Conservation (phyloP, 2,797 vertebrate species). For the Pagetopsis macropterus region DNA sequence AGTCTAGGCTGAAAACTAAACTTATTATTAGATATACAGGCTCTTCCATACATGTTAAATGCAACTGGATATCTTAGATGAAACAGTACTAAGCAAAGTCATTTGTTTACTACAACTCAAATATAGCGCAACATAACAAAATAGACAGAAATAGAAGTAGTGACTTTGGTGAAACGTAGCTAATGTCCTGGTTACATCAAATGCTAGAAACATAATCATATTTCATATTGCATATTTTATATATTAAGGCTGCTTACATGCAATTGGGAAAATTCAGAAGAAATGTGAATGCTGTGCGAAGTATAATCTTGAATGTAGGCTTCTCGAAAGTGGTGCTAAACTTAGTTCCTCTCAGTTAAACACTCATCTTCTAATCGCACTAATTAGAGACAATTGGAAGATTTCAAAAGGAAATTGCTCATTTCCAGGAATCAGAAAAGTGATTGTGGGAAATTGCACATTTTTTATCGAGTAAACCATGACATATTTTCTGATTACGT, state of each 20-base stretch:
- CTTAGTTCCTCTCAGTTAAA: conserved; percentile 16
- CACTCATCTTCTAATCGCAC: conserved; percentile 15
- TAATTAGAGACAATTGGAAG: conserved; percentile 52
- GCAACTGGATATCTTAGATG: too few species aligned
- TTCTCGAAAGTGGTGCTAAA: not conserved
- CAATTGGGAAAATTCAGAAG: conserved; percentile 15
- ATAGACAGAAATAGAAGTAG: too few species aligned
- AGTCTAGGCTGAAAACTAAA: too few species aligned
- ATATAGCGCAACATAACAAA: too few species aligned
- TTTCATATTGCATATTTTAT: conserved; percentile 2
- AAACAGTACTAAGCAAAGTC: too few species aligned
- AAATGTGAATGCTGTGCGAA: conserved; percentile 26
- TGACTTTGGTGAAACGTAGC: not conserved
- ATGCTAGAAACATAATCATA: conserved; percentile 3
- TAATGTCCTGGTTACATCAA: not conserved
- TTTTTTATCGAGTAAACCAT: conserved; percentile 18
- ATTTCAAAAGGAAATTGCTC: conserved; percentile 30
- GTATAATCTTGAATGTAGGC: conserved; percentile 13
- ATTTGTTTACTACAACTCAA: too few species aligned
- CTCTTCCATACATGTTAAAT: too few species aligned
- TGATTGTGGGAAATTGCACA: conserved; percentile 20
- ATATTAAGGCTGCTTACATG: not conserved
- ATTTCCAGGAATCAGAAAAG: conserved; percentile 35
- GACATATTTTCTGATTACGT: conserved; percentile 19
- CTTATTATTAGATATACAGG: too few species aligned